Percentiles rank a stretch among this genome's conserved stretches.
These are phyloP conservation scores for Trachymyrmex cornetzi DNA, from an alignment of 1,140 invertebrate genomes.

Conservation along the genomic window DNA sequence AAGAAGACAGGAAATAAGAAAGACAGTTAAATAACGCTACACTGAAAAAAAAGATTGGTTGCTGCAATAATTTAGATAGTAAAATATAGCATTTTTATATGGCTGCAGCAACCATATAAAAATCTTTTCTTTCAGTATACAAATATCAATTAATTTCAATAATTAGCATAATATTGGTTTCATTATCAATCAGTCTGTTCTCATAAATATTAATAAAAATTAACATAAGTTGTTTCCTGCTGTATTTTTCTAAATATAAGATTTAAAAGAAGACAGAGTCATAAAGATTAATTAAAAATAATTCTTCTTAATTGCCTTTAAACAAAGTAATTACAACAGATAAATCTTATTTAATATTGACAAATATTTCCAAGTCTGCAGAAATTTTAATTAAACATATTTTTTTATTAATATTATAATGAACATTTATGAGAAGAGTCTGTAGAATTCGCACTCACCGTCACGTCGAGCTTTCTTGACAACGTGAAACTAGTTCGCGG, in stretches of 20 bases:
- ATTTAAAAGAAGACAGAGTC: not conserved
- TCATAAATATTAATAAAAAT: not conserved
- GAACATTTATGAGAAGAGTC: not conserved
- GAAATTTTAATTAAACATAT: not conserved
- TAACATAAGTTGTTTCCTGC: not conserved
- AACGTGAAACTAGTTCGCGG: not conserved
- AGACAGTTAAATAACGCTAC: not conserved
- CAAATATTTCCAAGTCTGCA: not conserved
- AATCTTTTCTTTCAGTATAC: too few species aligned
- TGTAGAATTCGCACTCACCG: too few species aligned
- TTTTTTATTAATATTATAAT: not conserved
- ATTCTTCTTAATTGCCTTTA: not conserved
- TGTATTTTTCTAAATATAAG: not conserved
- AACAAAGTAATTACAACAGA: not conserved
- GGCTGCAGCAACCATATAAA: too few species aligned
- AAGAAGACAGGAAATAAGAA: not conserved
- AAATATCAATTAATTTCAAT: not conserved
- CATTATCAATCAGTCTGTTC: not conserved
- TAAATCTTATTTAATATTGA: not conserved
- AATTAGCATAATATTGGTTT: not conserved
- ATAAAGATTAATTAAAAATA: not conserved
- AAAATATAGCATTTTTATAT: too few species aligned
- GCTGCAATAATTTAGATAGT: too few species aligned
- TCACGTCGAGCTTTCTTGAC: not conserved
- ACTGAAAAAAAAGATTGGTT: too few species aligned